Evolutionary conservation across 2,888 invertebrate genomes (phyloP).

Genomic region (Drosophila lacicola): DNA sequence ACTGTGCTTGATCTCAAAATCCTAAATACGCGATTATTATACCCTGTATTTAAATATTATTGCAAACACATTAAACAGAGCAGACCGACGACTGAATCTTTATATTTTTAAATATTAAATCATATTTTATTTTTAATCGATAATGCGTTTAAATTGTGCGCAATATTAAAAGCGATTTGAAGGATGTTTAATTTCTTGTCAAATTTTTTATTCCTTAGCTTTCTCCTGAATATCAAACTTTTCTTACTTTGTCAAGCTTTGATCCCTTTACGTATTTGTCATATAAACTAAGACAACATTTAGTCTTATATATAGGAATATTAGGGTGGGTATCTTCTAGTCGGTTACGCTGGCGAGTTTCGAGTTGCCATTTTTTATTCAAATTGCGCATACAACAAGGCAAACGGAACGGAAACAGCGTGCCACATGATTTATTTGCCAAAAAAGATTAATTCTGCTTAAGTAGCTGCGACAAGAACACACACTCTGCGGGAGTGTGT

Average conservation of each 20-base stretch:
- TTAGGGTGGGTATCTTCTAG: not conserved
- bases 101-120: no score
- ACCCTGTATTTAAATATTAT: not conserved
- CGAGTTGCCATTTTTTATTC: slow-evolving; percentile 45
- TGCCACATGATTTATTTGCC: slow-evolving; percentile 70
- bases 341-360: not conserved
- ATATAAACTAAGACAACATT: no score
- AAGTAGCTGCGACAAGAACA: slow-evolving; percentile 50
- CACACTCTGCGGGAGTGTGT: slow-evolving; percentile 5
- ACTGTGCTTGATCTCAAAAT: slow-evolving; percentile 28
- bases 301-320: no score
- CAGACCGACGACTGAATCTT: not conserved
- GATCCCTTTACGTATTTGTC: no score
- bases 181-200: no score
- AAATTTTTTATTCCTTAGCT: no score
- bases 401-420: slow-evolving; percentile 55
- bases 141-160: no score
- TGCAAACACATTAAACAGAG: not conserved
- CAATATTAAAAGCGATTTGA: no score
- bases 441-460: slow-evolving; percentile 54
- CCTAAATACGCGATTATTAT: slow-evolving; percentile 48
- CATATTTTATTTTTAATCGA: no score
- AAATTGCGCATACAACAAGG: slow-evolving; percentile 59
- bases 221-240: no score
- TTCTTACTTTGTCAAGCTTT: no score